These are phyloP conservation scores for Abrostola triplasia DNA, from an alignment of 2,888 invertebrate genomes.

Conservation along the genomic window DNA sequence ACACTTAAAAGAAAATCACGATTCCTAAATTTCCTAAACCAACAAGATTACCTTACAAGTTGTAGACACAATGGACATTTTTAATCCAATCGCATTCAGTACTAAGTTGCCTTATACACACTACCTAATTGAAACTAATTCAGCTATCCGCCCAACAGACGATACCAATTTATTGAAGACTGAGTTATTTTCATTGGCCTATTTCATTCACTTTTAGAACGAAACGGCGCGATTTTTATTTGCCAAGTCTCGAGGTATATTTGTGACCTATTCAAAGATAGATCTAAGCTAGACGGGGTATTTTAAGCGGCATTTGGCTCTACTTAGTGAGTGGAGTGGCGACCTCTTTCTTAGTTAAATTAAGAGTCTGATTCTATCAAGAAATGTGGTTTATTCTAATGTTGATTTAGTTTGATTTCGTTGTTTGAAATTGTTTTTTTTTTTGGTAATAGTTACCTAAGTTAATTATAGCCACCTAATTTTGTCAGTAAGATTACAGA, in stretches of 20 bases:
- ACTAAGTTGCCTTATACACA: slow-evolving; percentile 40
- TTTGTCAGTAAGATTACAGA: no score
- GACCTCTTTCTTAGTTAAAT: slow-evolving; percentile 13
- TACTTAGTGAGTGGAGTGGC: slow-evolving; percentile 20
- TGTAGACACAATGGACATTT: slow-evolving; percentile 21
- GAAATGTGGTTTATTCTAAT: neutral
- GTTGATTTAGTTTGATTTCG: neutral
- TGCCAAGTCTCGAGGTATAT: slow-evolving; percentile 23
- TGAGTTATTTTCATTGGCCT: slow-evolving; percentile 69
- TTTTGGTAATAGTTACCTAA: neutral
- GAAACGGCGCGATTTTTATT: slow-evolving; percentile 57
- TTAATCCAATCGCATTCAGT: slow-evolving; percentile 34
- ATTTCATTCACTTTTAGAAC: slow-evolving; percentile 67
- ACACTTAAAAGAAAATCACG: neutral
- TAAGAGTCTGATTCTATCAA: no score
- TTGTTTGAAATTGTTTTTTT: neutral
- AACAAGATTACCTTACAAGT: neutral
- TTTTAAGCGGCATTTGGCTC: slow-evolving; percentile 27
- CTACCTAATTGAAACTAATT: slow-evolving; percentile 63
- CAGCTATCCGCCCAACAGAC: slow-evolving; percentile 58
- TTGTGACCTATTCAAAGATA: slow-evolving; percentile 50
- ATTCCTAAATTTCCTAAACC: neutral
- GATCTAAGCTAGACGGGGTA: slow-evolving; percentile 30
- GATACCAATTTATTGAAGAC: slow-evolving; percentile 66
- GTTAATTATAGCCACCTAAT: no score